Percentiles rank a stretch among this genome's conserved stretches.
Conservation (phyloP, 2,113 vertebrate genomes). For the Poicephalus gulielmi region DNA sequence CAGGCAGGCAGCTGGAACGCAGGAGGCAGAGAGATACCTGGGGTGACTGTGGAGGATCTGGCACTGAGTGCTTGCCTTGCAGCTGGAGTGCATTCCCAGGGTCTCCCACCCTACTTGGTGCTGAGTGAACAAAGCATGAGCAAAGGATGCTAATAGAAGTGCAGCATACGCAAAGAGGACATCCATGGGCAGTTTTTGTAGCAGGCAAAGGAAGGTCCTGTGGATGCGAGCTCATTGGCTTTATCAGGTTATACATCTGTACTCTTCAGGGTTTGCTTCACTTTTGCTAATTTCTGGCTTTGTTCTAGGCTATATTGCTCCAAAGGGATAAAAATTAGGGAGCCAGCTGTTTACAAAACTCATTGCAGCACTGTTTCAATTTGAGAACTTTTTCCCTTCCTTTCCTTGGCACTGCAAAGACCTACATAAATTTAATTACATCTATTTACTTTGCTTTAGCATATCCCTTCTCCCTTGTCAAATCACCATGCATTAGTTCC, state of each 20-base stretch:
- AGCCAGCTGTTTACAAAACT: not conserved
- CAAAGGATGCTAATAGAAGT: not conserved
- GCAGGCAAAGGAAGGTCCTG: not conserved
- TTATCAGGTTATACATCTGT: not conserved
- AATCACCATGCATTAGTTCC: not conserved
- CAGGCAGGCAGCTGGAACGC: rapidly evolving
- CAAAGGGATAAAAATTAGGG: not conserved
- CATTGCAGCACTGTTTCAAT: not conserved
- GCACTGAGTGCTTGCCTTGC: not conserved
- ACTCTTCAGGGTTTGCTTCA: not conserved
- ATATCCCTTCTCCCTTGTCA: not conserved
- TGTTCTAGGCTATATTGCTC: not conserved
- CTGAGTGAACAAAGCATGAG: not conserved
- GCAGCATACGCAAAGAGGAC: not conserved
- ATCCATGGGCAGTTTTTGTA: rapidly evolving
- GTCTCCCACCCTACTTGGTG: not conserved
- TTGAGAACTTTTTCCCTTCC: not conserved
- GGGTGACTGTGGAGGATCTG: not conserved
- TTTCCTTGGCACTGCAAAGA: not conserved
- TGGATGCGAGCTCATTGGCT: not conserved
- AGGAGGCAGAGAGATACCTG: not conserved
- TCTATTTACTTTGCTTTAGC: conserved; percentile 24
- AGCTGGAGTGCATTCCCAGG: not conserved
- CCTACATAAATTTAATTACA: not conserved
- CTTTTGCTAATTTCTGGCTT: not conserved